These are phyloP conservation scores for Meiosimyza platycephala DNA, from an alignment of 2,888 invertebrate genomes.

Conservation along the genomic window DNA sequence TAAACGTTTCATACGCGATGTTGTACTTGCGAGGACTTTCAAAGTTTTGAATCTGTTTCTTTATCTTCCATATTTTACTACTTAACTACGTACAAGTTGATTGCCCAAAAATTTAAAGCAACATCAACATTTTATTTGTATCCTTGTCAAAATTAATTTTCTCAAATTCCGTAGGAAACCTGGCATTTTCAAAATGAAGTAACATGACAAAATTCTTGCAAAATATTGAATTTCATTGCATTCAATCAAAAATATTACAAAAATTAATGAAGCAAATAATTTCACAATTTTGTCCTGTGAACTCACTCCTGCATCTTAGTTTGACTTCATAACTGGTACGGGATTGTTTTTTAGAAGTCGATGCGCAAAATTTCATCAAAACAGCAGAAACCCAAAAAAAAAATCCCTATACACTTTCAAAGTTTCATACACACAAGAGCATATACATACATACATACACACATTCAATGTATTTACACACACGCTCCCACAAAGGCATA, in stretches of 20 bases:
- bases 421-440: not conserved
- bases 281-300: conserved; percentile 26
- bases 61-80: too few species aligned
- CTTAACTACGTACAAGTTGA: too few species aligned
- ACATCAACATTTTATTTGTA: too few species aligned
- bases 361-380: conserved; percentile 25
- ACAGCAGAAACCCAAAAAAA: conserved; percentile 5
- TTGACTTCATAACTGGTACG: not conserved
- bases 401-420: not conserved
- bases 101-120: too few species aligned
- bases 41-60: too few species aligned
- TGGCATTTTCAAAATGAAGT: not conserved
- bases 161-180: not conserved
- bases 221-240: conserved; percentile 17
- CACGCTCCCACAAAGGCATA: not conserved
- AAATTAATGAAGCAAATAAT: conserved; percentile 35
- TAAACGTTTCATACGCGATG: too few species aligned
- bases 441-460: not conserved
- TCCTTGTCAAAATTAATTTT: too few species aligned
- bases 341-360: not conserved
- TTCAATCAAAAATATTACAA: conserved; percentile 15
- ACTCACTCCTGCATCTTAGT: not conserved
- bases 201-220: conserved; percentile 2
- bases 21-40: too few species aligned
- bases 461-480: conserved; percentile 12